Base-by-base conservation (phyloP, 2,888 invertebrate species). In the Pseudanteris insignis region DNA sequence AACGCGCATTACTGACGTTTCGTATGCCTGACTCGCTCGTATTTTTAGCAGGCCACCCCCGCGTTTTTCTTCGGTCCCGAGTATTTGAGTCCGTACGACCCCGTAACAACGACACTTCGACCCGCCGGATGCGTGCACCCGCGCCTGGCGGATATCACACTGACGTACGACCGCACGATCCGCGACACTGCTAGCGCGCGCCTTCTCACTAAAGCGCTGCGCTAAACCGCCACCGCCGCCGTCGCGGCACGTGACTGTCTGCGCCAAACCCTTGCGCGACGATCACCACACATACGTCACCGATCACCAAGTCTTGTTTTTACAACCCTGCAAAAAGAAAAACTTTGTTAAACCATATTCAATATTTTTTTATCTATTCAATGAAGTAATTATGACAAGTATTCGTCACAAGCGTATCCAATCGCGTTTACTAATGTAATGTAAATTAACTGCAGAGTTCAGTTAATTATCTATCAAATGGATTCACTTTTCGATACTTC, bases 201-300 rank as follows among this genome's bases (percentile, higher is more conserved):
- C n/a, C n/a, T 32, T 33, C 24, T 47, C 30, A 11, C 43, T n/a
- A 43, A 28, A 33, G 51, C 34, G 8, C 18, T 34, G n/a, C n/a
- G n/a, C n/a, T n/a, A n/a, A n/a, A n/a, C n/a, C 26, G 21, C 21
- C 21, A 7, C 7, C 33, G 15, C 33, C 10, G 12, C 34, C n/a
- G 41, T 33, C 36, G 30, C 30, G 43, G 40, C 58, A 59, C 58
- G 58, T 59, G 58, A 59, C 51, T 25, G 36, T 10, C 29, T 55
- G 26, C 34, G 47, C 30, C 32, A 10, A 55, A 37, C 30, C 30
- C 37, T 48, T 32, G 48, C 48, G 48, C 48, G 38, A 1, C 6
- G 24, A 21, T 24, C 24, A 8, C 10, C 7, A 4, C 28, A 11
- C 8, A n/a, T n/a, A n/a, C n/a, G n/a, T 28, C 10, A 2, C 28